These are phyloP conservation scores for Caranx ignobilis DNA, from an alignment of 2,113 vertebrate genomes.

Conservation along the genomic window DNA sequence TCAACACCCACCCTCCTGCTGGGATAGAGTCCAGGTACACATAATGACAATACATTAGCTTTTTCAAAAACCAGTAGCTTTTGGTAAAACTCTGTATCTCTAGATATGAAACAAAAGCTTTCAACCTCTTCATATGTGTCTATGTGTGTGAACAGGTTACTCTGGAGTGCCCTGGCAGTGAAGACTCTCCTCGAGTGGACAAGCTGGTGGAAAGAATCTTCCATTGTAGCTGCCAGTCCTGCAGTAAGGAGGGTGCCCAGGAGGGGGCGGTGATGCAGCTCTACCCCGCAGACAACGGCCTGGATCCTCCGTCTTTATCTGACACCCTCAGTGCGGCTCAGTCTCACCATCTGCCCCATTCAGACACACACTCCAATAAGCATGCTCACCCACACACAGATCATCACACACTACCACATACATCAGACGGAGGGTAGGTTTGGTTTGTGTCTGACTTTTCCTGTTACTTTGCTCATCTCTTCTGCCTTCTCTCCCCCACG, in stretches of 20 bases:
- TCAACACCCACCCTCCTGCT: neutral
- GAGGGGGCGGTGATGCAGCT: slow-evolving; percentile 92
- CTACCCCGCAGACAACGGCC: slow-evolving; percentile 88
- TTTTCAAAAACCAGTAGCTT: neutral
- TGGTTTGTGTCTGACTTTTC: neutral
- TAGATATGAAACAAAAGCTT: neutral
- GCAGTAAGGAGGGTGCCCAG: slow-evolving; percentile 91
- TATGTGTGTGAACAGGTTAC: slow-evolving; percentile 86
- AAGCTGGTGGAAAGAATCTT: slow-evolving; percentile 97
- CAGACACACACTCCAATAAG: slow-evolving; percentile 73
- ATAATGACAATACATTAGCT: neutral
- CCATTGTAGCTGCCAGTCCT: slow-evolving; percentile 97
- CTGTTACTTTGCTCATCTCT: slow-evolving; percentile 30
- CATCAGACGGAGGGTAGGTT: slow-evolving; percentile 78
- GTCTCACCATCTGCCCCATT: slow-evolving; percentile 63
- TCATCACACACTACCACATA: slow-evolving; percentile 78
- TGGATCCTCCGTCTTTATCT: slow-evolving; percentile 72
- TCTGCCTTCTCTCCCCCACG: slow-evolving; percentile 21
- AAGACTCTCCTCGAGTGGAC: slow-evolving; percentile 91
- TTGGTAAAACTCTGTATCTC: neutral
- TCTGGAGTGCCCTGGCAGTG: slow-evolving; percentile 91
- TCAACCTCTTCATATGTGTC: neutral
- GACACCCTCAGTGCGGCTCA: slow-evolving; percentile 66
- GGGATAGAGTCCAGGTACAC: neutral
- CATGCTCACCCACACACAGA: slow-evolving; percentile 63